These are phyloP conservation scores for Laticauda laticaudata DNA, from an alignment of 2,113 vertebrate genomes.

Conservation along the genomic window DNA sequence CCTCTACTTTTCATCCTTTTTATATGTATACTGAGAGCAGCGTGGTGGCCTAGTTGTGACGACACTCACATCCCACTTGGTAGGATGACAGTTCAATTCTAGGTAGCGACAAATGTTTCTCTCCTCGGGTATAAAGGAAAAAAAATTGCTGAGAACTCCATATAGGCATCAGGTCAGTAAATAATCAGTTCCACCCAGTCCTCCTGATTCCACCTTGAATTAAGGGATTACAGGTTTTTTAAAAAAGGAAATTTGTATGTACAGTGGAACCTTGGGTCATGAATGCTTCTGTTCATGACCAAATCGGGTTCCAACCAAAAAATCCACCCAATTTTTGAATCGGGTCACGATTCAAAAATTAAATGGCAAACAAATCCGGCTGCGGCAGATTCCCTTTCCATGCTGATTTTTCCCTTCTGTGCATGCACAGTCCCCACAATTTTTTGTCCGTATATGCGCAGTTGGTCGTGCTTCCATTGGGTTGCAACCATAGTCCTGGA, in stretches of 20 bases:
- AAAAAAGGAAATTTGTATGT: neutral
- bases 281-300: too few species aligned
- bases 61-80: neutral
- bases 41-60: neutral
- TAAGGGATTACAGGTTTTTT: neutral
- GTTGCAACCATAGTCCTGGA: too few species aligned
- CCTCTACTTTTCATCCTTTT: neutral
- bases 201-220: neutral
- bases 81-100: neutral
- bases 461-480: too few species aligned
- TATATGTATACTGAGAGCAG: neutral
- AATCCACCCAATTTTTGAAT: too few species aligned
- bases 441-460: too few species aligned
- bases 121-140: neutral
- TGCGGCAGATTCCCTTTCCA: too few species aligned
- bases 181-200: neutral
- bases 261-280: too few species aligned
- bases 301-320: too few species aligned
- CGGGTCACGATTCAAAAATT: too few species aligned
- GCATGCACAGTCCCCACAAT: too few species aligned
- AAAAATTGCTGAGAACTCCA: neutral
- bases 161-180: neutral
- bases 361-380: too few species aligned
- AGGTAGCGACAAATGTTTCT: neutral
- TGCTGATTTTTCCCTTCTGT: too few species aligned